phyloP scores from a whole-genome alignment of 2,888 invertebrate genomes.

The Macrosoma leucophasiata region DNA sequence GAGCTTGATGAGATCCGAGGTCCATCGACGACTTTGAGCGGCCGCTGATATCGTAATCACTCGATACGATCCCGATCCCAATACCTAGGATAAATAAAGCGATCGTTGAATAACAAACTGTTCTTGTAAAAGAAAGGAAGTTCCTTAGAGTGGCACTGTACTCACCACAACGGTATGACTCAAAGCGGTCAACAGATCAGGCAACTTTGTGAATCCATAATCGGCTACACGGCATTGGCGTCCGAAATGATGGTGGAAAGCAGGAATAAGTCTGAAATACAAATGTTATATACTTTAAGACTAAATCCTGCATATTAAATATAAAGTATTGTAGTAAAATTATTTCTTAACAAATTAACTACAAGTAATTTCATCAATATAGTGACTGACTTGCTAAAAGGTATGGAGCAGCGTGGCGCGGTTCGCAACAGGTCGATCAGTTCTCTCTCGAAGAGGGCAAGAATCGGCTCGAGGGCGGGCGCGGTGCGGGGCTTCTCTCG shows the following conservation, averaged over 20 bases:
- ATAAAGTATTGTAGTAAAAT: neutral
- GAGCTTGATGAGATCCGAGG: slow-evolving; percentile 90
- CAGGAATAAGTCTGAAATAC: slow-evolving; percentile 89
- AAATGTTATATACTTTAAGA: neutral
- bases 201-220: slow-evolving; percentile 95
- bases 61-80: slow-evolving; percentile 92
- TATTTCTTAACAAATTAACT: no score
- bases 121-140: no score
- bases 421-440: slow-evolving; percentile 89
- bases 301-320: neutral
- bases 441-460: slow-evolving; percentile 90
- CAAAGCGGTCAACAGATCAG: slow-evolving; percentile 93
- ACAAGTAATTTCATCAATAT: no score
- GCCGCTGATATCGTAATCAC: slow-evolving; percentile 91
- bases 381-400: slow-evolving; percentile 69
- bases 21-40: slow-evolving; percentile 92
- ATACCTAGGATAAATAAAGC: slow-evolving; percentile 74
- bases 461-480: slow-evolving; percentile 80
- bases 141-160: slow-evolving; percentile 11
- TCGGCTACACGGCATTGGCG: slow-evolving; percentile 96
- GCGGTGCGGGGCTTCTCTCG: slow-evolving; percentile 74
- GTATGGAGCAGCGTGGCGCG: slow-evolving; percentile 87
- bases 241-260: slow-evolving; percentile 97
- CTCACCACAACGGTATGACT: slow-evolving; percentile 88
- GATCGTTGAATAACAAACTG: neutral